Conservation (phyloP, 2,113 vertebrate genomes). For the Hippocampus comes region DNA sequence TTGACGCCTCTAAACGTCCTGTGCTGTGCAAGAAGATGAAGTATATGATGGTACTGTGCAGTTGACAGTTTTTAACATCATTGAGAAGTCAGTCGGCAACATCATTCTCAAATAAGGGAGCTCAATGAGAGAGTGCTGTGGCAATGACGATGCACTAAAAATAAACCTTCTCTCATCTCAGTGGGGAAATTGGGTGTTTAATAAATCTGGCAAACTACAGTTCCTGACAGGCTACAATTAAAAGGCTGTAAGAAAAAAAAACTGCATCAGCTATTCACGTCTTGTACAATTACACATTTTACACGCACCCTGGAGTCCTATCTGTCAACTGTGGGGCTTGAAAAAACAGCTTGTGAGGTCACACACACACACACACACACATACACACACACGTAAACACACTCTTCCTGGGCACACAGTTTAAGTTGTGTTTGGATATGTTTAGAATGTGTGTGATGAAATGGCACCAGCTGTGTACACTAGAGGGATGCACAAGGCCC, state of each 20-base stretch:
- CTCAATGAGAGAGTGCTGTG: background rate
- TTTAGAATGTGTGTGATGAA: constrained; percentile 75
- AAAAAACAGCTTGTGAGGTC: constrained; percentile 55
- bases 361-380: background rate
- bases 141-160: constrained; percentile 1
- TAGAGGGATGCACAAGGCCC: constrained; percentile 61
- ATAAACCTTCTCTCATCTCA: constrained; percentile 5
- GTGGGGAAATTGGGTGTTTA: constrained; percentile 47
- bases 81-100: background rate
- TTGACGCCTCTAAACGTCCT: background rate
- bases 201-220: constrained; percentile 65
- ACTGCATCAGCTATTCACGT: constrained; percentile 60
- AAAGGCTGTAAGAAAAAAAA: constrained; percentile 38
- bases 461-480: constrained; percentile 77
- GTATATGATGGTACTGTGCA: background rate
- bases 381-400: constrained; percentile 3
- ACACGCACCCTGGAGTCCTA: constrained; percentile 54
- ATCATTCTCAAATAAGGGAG: background rate
- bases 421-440: constrained; percentile 73
- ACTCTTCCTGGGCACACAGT: constrained; percentile 22
- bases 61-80: background rate
- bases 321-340: constrained; percentile 59
- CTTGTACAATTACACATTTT: constrained; percentile 52
- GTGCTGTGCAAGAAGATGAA: background rate
- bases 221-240: constrained; percentile 60